A percentile compares a stretch with the other conserved stretches of the same genome.
phyloP scores from a whole-genome alignment of 2,888 invertebrate genomes.

The Chloroclystis v-ata region DNA sequence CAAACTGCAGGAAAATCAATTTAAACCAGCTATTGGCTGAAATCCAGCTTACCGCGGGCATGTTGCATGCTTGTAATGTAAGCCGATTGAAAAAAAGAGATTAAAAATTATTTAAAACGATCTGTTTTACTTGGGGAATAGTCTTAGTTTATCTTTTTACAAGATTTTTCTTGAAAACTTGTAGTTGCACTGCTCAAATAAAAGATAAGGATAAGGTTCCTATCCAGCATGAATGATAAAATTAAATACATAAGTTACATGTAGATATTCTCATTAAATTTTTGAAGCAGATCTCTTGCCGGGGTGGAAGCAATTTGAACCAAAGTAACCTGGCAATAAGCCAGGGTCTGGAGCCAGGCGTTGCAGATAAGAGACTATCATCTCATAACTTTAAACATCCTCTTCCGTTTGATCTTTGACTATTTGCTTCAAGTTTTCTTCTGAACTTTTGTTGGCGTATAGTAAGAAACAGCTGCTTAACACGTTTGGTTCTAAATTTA shows the following conservation, averaged over 20 bases:
- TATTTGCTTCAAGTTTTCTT: constrained; percentile 18
- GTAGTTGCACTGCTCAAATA: too few species aligned
- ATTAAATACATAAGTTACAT: neutral
- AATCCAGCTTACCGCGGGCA: constrained; percentile 13
- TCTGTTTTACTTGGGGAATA: too few species aligned
- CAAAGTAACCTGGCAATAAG: constrained; percentile 62
- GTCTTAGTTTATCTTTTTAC: too few species aligned
- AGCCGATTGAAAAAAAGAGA: too few species aligned
- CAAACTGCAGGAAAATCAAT: constrained; percentile 18
- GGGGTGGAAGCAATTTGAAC: constrained; percentile 57
- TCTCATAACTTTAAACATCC: constrained; percentile 41
- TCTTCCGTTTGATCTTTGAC: constrained; percentile 34
- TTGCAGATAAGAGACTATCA: constrained; percentile 55
- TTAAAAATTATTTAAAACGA: too few species aligned
- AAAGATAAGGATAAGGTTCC: too few species aligned
- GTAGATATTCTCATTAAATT: constrained; percentile 28
- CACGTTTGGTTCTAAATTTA: too few species aligned
- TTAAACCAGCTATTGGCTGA: constrained; percentile 12
- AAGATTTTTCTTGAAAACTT: too few species aligned
- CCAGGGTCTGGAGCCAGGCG: constrained; percentile 59
- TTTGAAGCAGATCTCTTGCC: constrained; percentile 32
- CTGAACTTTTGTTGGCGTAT: neutral
- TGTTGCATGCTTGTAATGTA: neutral
- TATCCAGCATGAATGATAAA: too few species aligned
- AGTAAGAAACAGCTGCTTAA: too few species aligned